Conservation (phyloP, 1,140 invertebrate species). For the Lutraria rhynchaena region DNA sequence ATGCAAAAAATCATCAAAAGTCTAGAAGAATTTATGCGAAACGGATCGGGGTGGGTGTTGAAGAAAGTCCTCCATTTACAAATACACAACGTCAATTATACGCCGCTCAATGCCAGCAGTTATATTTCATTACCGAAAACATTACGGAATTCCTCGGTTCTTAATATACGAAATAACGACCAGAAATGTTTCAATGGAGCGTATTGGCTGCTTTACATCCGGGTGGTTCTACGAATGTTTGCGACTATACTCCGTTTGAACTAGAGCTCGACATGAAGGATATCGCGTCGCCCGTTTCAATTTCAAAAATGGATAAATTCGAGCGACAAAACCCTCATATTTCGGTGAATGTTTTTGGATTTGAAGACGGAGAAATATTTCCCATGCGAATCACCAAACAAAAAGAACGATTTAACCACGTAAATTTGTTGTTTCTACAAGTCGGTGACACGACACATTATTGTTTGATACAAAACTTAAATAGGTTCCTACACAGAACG, state of each 20-base stretch:
- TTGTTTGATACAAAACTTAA: constrained; percentile 13
- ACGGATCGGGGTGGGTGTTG: constrained; percentile 17
- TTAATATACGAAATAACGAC: too few species aligned
- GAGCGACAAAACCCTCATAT: constrained; percentile 24
- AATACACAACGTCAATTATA: constrained; percentile 6
- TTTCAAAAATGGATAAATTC: constrained; percentile 31
- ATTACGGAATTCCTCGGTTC: not conserved
- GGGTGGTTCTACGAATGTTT: not conserved
- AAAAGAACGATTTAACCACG: not conserved
- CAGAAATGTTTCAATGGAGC: not conserved
- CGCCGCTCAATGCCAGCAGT: not conserved
- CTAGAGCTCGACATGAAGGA: constrained; percentile 26
- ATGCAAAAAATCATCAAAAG: constrained; percentile 16
- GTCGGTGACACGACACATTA: not conserved
- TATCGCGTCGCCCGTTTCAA: constrained; percentile 19
- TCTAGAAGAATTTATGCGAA: not conserved
- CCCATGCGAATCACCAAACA: constrained; percentile 30
- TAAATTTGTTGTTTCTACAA: constrained; percentile 37
- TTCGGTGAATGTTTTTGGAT: constrained; percentile 50
- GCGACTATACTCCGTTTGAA: not conserved
- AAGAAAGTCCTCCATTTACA: not conserved
- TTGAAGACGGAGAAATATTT: constrained; percentile 25
- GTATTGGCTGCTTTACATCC: not conserved
- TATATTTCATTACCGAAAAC: constrained; percentile 6
- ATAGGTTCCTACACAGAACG: constrained; percentile 11